Base-by-base conservation (phyloP, 2,797 vertebrate genomes). In the Microchirus variegatus region DNA sequence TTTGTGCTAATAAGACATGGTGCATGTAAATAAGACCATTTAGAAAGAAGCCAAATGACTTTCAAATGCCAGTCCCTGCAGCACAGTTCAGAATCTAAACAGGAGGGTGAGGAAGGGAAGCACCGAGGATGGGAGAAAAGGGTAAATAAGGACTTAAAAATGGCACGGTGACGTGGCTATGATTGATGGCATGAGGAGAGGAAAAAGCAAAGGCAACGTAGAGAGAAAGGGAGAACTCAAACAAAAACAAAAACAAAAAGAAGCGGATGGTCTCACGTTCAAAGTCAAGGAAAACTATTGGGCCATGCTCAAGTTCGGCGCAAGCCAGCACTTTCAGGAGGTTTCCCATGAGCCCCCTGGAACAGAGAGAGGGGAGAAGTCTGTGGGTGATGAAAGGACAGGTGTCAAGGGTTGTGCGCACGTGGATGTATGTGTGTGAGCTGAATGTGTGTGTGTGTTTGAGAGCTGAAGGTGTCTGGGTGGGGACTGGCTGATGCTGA, bases 221-320 rank as follows among this genome's bases (percentile, higher is more conserved):
- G 69, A 87, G 63, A 89, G 84, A 86, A 85, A 86, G 75, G 87
- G 80, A 90, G 70, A 87, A 86, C 77, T 89, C 63, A 89, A 89
- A 84, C 80, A 89, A 80, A 87, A 82, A 89, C 62, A 90, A 90
- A 84, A 80, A 90, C 78, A 87, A 82, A 82, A 89, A 82, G 67
- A 90, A 91, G 88, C 88, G 83, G 85, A 91, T 90, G 90, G 83
- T 95, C 96, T 97, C 96, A 97, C 95, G 94, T 97, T 97, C 95
- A 96, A 97, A 97, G 96, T 96, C 96, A 96, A 97, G 96, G 96
- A 95, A 96, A 96, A 97, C 94, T 94, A 95, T 97, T 94, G 93
- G 95, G 94, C 96, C 95, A 95, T 96, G 96, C 94, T 96, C 96
- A 95, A 96, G 94, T 85, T 97, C 95, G 93, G 93, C 91, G 94